A percentile compares a stretch with the other conserved stretches of the same genome.
Conservation (phyloP, 2,888 invertebrate genomes). For the Diaprepes abbreviatus region DNA sequence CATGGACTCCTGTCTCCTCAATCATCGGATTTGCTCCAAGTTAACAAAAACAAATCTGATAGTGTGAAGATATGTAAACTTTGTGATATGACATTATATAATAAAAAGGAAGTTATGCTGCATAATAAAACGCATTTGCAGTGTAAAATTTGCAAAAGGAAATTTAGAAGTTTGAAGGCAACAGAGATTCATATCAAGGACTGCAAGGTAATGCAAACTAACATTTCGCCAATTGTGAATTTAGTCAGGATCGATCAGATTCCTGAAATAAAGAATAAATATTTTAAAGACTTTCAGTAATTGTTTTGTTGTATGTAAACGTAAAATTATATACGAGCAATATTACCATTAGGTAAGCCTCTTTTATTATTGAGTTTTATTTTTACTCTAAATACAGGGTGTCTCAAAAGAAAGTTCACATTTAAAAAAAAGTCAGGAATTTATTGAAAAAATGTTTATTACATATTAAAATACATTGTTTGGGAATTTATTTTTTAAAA, state of each 20-base stretch:
- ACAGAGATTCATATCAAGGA: slow-evolving; percentile 4
- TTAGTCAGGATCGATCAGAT: slow-evolving; percentile 12
- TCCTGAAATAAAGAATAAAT: slow-evolving; percentile 3
- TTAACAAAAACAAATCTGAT: slow-evolving; percentile 1
- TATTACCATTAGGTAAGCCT: too few species aligned
- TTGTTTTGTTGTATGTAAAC: too few species aligned
- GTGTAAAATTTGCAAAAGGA: slow-evolving; percentile 30
- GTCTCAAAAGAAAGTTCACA: too few species aligned
- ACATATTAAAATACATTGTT: too few species aligned
- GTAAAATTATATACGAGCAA: too few species aligned
- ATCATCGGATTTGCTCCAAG: slow-evolving; percentile 2
- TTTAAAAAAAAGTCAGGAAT: too few species aligned
- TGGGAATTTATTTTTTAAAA: too few species aligned
- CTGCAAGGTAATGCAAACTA: slow-evolving; percentile 15
- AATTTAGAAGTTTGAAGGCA: slow-evolving; percentile 14
- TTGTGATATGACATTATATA: slow-evolving; percentile 18
- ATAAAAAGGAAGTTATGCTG: not conserved
- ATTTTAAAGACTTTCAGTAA: not conserved
- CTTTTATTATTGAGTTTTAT: too few species aligned
- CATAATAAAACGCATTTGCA: slow-evolving; percentile 35
- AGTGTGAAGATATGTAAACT: slow-evolving; percentile 13
- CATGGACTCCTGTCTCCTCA: not conserved
- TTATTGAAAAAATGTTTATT: too few species aligned
- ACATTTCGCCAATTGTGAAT: slow-evolving; percentile 9
- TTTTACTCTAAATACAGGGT: too few species aligned